Percentiles rank a stretch among this genome's conserved stretches.
Evolutionary conservation across 2,888 invertebrate species (phyloP).

Genomic region (Rotaria sp.): DNA sequence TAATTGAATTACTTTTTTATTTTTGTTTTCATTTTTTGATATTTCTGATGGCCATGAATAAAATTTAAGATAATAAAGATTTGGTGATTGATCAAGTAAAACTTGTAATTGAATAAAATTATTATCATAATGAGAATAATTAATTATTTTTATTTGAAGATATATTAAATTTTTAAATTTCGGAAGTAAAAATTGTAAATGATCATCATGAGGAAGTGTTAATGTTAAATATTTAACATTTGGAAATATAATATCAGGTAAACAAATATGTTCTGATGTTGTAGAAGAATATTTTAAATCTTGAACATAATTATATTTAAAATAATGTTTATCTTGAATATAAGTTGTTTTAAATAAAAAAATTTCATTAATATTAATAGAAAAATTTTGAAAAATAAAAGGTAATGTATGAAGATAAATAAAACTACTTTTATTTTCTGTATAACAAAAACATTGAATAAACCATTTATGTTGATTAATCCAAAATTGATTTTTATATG

Average conservation of each 20-base stretch:
- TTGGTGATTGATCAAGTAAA: not conserved
- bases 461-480: not conserved
- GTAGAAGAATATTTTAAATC: not conserved
- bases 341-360: not conserved
- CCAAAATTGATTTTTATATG: not conserved
- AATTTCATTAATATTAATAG: not conserved
- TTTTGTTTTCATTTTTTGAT: not conserved
- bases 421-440: not conserved
- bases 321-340: not conserved
- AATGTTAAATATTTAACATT: not conserved
- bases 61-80: not conserved
- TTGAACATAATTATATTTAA: not conserved
- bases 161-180: not conserved
- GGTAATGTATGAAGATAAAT: slow-evolving; percentile 3
- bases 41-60: not conserved
- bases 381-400: not conserved
- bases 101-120: not conserved
- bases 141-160: not conserved
- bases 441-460: not conserved
- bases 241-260: not conserved
- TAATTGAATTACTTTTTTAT: not conserved
- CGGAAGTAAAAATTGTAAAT: not conserved
- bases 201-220: not conserved
- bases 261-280: not conserved
- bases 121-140: not conserved